A percentile compares a stretch with the other conserved stretches of the same genome.
These are phyloP conservation scores for Psammodynastes pulverulentus DNA, from an alignment of 2,113 vertebrate genomes.

Conservation along the genomic window DNA sequence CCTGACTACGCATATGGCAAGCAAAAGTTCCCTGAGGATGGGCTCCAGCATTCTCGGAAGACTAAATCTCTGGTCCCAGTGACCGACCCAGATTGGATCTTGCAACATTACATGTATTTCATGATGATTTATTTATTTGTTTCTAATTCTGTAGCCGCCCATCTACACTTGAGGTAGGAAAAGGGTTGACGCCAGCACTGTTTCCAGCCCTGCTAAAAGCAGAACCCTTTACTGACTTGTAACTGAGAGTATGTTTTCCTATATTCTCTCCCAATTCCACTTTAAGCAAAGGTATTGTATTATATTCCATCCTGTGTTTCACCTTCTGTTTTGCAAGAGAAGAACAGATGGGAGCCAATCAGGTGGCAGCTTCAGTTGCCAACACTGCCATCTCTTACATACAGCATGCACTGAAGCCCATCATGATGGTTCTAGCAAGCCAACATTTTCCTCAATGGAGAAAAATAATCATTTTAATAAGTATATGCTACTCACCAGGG, in stretches of 20 bases:
- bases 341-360: background rate
- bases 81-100: background rate
- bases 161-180: background rate
- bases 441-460: background rate
- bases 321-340: slow-evolving; percentile 4
- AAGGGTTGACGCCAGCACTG: background rate
- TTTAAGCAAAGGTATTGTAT: background rate
- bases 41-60: background rate
- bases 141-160: background rate
- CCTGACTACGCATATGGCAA: no score
- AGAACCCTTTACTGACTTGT: background rate
- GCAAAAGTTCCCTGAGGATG: background rate
- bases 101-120: background rate
- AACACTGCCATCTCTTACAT: background rate
- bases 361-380: slow-evolving; percentile 1
- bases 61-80: background rate
- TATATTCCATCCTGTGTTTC: background rate
- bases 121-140: background rate
- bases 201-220: background rate
- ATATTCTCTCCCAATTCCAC: background rate
- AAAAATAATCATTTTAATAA: background rate
- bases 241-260: background rate
- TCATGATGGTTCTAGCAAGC: background rate
- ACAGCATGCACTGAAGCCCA: background rate
- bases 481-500: background rate